Evolutionary conservation across 2,888 invertebrate species (phyloP).

Genomic region (Temnothorax unifasciatus): DNA sequence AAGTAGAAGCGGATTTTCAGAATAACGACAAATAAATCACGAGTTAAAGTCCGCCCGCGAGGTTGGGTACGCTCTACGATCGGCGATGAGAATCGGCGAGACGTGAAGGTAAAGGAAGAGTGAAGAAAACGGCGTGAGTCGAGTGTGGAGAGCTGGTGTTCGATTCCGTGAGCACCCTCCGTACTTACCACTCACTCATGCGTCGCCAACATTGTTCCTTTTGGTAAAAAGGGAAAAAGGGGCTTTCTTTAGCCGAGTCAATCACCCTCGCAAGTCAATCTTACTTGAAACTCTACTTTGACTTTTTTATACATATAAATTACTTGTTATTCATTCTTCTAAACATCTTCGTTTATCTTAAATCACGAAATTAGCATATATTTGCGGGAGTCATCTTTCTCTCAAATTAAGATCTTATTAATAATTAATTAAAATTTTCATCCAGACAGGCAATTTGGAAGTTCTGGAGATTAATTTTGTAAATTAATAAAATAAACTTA

Average conservation of each 20-base stretch:
- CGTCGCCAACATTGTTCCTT: constrained; percentile 83
- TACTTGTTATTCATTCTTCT: constrained; percentile 1
- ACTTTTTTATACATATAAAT: neutral
- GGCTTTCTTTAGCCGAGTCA: constrained; percentile 76
- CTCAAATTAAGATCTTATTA: neutral
- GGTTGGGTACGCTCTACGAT: constrained; percentile 57
- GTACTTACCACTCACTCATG: constrained; percentile 86
- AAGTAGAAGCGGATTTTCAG: neutral
- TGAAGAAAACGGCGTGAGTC: constrained; percentile 78
- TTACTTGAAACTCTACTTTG: neutral
- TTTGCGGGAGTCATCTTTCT: neutral
- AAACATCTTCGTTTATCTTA: neutral
- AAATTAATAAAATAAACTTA: neutral
- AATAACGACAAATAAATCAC: neutral
- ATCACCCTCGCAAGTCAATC: constrained; percentile 57
- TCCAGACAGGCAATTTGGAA: neutral
- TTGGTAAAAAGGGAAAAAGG: constrained; percentile 76
- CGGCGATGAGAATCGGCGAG: constrained; percentile 50
- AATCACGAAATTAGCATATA: neutral
- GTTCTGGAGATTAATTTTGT: neutral
- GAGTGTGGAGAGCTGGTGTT: constrained; percentile 80
- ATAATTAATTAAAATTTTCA: neutral
- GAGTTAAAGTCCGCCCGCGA: neutral
- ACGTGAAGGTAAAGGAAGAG: constrained; percentile 56
- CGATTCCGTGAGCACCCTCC: constrained; percentile 80